Evolutionary conservation across 2,888 invertebrate genomes (phyloP).

Genomic region (Meta bourneti): DNA sequence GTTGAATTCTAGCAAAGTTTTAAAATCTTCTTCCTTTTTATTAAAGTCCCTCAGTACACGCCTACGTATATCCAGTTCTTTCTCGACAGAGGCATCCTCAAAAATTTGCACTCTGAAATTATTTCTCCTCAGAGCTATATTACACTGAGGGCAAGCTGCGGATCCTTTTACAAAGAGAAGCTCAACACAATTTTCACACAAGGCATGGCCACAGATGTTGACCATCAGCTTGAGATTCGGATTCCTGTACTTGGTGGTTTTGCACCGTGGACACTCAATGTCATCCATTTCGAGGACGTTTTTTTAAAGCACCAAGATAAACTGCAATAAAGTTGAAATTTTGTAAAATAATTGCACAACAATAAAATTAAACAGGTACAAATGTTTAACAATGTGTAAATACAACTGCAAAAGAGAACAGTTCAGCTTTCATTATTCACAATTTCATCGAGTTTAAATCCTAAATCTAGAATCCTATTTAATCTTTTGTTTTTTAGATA

Average conservation of each 20-base stretch:
- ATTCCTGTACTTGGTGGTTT: slow-evolving; percentile 97
- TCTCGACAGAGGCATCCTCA: slow-evolving; percentile 97
- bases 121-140: slow-evolving; percentile 90
- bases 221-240: slow-evolving; percentile 98
- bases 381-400: not conserved
- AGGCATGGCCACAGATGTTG: slow-evolving; percentile 97
- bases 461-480: too few relatives aligned
- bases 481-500: too few relatives aligned
- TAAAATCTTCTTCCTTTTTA: slow-evolving; percentile 96
- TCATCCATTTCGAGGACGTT: slow-evolving; percentile 85
- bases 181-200: slow-evolving; percentile 99
- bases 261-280: slow-evolving; percentile 96
- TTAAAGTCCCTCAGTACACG: slow-evolving; percentile 93
- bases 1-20: slow-evolving; percentile 89
- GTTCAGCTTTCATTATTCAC: not conserved
- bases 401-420: not conserved
- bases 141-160: slow-evolving; percentile 96
- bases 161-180: slow-evolving; percentile 97
- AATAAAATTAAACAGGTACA: not conserved
- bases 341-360: not conserved
- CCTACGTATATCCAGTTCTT: slow-evolving; percentile 97
- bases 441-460: not conserved
- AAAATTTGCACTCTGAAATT: slow-evolving; percentile 93
- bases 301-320: too few relatives aligned
- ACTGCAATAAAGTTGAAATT: not conserved